A percentile compares a stretch with the other conserved stretches of the same genome.
These are phyloP conservation scores for Euura saliciscinereae DNA, from an alignment of 1,140 invertebrate genomes.

Conservation along the genomic window DNA sequence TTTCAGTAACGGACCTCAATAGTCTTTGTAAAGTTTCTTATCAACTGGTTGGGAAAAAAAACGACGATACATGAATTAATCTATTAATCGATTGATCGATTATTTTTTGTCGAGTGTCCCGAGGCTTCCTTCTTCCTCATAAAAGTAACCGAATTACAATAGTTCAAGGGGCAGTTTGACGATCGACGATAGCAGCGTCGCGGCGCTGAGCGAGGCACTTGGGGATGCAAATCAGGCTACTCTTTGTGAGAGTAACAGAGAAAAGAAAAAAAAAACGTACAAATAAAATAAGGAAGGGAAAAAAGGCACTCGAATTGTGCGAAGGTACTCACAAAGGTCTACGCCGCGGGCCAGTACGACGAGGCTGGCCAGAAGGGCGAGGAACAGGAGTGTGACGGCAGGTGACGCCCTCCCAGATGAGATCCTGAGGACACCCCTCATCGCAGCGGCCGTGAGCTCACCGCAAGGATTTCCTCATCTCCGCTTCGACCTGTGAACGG, in stretches of 20 bases:
- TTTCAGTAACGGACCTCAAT: too few relatives aligned
- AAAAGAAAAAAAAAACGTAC: not conserved
- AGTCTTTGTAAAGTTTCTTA: too few relatives aligned
- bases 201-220: conserved; percentile 45
- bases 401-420: conserved; percentile 46
- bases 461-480: conserved; percentile 47
- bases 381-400: conserved; percentile 44
- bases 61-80: too few relatives aligned
- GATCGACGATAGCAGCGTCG: conserved; percentile 14
- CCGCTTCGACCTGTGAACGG: conserved; percentile 28
- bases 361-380: conserved; percentile 37
- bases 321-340: conserved; percentile 51
- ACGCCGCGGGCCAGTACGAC: conserved; percentile 40
- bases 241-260: not conserved
- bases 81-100: too few relatives aligned
- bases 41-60: too few relatives aligned
- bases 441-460: not conserved
- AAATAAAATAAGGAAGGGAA: not conserved
- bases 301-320: not conserved
- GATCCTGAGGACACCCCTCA: conserved; percentile 43
- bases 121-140: too few relatives aligned
- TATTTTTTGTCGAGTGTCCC: too few relatives aligned
- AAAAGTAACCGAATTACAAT: too few relatives aligned
- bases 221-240: conserved; percentile 44
- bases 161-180: too few relatives aligned